phyloP scores from a whole-genome alignment of 2,797 vertebrate species.

The Clarias platycephalus region DNA sequence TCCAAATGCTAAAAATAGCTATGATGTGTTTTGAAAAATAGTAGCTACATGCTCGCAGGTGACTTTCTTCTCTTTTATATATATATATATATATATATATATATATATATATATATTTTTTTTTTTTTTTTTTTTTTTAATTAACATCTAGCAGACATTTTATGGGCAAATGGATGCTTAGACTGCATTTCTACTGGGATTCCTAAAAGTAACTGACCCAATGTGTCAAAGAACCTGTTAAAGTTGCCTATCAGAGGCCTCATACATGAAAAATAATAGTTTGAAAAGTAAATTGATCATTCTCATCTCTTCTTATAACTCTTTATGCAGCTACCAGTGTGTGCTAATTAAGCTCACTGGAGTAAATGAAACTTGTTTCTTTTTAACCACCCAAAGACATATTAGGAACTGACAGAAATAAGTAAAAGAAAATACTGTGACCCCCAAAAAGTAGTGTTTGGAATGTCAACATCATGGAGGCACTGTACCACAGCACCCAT shows the following conservation, averaged over 20 bases:
- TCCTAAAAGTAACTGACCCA: neutral
- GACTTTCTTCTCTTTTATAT: neutral
- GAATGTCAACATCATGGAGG: too few relatives aligned
- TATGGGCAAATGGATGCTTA: neutral
- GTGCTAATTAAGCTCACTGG: neutral
- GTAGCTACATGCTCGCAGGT: neutral
- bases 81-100: too few relatives aligned
- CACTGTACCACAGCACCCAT: too few relatives aligned
- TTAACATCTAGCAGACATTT: neutral
- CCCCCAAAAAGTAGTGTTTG: neutral
- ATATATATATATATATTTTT: too few relatives aligned
- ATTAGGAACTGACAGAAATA: neutral
- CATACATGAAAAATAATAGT: too few relatives aligned
- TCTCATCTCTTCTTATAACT: constrained; percentile 34
- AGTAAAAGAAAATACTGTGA: neutral
- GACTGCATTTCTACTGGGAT: neutral
- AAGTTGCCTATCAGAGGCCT: neutral
- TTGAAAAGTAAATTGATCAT: constrained; percentile 48
- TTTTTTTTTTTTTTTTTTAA: neutral
- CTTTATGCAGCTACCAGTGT: constrained; percentile 13
- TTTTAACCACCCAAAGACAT: neutral
- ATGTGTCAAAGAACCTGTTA: constrained; percentile 28
- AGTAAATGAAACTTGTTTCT: neutral
- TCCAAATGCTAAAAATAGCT: neutral
- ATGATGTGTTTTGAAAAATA: neutral